These are phyloP conservation scores for Alaudala cheleensis DNA, from an alignment of 2,113 vertebrate species.

Conservation along the genomic window DNA sequence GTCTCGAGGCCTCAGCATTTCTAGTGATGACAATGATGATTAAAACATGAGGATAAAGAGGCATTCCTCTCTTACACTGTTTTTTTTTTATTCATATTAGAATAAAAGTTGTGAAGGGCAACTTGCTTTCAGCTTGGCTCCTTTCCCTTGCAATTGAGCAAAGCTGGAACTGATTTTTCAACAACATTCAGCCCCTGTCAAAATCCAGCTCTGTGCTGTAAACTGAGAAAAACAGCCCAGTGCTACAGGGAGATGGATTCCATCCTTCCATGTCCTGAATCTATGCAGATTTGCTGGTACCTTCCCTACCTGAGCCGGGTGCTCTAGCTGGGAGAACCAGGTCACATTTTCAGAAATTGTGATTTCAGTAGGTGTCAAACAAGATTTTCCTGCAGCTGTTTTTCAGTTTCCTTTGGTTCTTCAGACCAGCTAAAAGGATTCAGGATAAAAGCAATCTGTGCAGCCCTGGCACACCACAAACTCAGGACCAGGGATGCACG, in stretches of 20 bases:
- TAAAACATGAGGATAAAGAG: neutral
- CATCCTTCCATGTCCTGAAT: neutral
- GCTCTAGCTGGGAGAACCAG: neutral
- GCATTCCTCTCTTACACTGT: neutral
- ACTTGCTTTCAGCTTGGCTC: neutral
- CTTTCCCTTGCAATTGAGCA: neutral
- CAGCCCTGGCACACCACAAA: accelerated
- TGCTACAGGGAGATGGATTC: neutral
- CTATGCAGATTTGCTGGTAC: neutral
- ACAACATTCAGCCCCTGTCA: neutral
- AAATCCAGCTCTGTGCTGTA: neutral
- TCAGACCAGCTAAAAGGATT: neutral
- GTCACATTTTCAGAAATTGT: neutral
- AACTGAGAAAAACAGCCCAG: neutral
- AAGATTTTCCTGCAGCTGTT: constrained; percentile 5
- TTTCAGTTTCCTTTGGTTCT: neutral
- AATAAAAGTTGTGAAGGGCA: neutral
- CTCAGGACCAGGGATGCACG: neutral
- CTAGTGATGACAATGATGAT: neutral
- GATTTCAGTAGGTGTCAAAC: constrained; percentile 9
- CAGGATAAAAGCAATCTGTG: neutral
- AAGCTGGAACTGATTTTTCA: constrained; percentile 6
- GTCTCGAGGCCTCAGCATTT: neutral
- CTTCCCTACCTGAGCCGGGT: neutral
- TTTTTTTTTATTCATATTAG: neutral